These are phyloP conservation scores for Notospermus geniculatus DNA, from an alignment of 1,140 invertebrate species.

Conservation along the genomic window DNA sequence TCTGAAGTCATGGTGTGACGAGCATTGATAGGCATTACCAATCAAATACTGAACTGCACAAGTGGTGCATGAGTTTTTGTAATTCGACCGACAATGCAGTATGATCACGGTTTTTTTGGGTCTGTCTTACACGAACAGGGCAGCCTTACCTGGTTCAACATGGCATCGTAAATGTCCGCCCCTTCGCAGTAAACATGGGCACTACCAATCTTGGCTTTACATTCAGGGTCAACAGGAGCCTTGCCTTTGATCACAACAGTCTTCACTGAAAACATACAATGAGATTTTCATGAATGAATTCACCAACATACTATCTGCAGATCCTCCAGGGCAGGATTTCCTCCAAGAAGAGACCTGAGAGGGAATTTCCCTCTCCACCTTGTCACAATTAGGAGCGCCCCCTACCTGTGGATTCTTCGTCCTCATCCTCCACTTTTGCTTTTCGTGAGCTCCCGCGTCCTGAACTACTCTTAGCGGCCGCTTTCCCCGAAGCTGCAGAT, in stretches of 20 bases:
- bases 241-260: constrained; percentile 53
- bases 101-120: too few relatives aligned
- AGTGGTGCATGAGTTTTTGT: too few relatives aligned
- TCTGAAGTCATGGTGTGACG: too few relatives aligned
- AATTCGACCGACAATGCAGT: too few relatives aligned
- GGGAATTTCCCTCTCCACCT: neutral
- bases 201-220: constrained; percentile 41
- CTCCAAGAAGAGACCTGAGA: neutral
- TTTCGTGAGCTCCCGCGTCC: constrained; percentile 9
- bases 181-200: constrained; percentile 55
- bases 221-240: constrained; percentile 58
- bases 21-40: too few relatives aligned
- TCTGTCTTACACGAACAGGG: too few relatives aligned
- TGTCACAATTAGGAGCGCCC: neutral
- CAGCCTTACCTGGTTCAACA: constrained; percentile 59
- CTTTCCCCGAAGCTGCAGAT: constrained; percentile 10
- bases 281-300: neutral
- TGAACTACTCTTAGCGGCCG: neutral
- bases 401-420: constrained; percentile 24
- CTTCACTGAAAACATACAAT: constrained; percentile 32
- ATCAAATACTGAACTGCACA: too few relatives aligned
- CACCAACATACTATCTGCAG: neutral
- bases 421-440: constrained; percentile 21
- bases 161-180: constrained; percentile 58
- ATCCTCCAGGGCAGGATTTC: neutral